phyloP scores from a whole-genome alignment of 2,797 vertebrate species.

The Furcifer pardalis region DNA sequence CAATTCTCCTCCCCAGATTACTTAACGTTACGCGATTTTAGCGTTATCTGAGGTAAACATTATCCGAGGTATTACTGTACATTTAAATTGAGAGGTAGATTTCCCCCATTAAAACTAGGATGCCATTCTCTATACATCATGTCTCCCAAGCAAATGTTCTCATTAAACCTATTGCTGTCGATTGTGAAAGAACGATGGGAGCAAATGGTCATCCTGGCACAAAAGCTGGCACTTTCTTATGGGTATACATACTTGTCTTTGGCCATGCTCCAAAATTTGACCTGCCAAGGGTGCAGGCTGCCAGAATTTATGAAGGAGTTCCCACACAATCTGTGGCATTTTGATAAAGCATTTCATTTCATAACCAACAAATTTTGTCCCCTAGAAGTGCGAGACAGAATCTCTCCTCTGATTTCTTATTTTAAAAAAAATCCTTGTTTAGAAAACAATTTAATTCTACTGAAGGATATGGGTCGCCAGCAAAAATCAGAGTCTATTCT shows the following conservation, averaged over 20 bases:
- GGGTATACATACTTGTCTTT: slow-evolving; percentile 40
- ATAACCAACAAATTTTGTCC: slow-evolving; percentile 14
- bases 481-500: background rate
- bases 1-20: too few species aligned
- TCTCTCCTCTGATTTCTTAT: too few species aligned
- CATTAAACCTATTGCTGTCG: slow-evolving; percentile 60
- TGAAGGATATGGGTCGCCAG: background rate
- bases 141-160: slow-evolving; percentile 29
- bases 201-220: slow-evolving; percentile 71
- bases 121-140: slow-evolving; percentile 59
- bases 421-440: too few species aligned
- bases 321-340: slow-evolving; percentile 41
- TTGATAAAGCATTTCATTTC: slow-evolving; percentile 41
- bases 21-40: too few species aligned
- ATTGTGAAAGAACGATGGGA: slow-evolving; percentile 68
- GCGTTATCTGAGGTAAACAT: too few species aligned
- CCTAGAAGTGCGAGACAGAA: background rate
- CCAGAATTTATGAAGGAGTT: slow-evolving; percentile 44
- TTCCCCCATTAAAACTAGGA: slow-evolving; percentile 63
- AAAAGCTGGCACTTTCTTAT: slow-evolving; percentile 52
- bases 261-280: slow-evolving; percentile 33
- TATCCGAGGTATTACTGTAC: too few species aligned
- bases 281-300: slow-evolving; percentile 30
- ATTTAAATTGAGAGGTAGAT: slow-evolving; percentile 64
- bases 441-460: background rate